Evolutionary conservation across 2,888 invertebrate species (phyloP), one percentile per base, ranked within the genome.

Genomic region (Capitulum mitella): DNA sequence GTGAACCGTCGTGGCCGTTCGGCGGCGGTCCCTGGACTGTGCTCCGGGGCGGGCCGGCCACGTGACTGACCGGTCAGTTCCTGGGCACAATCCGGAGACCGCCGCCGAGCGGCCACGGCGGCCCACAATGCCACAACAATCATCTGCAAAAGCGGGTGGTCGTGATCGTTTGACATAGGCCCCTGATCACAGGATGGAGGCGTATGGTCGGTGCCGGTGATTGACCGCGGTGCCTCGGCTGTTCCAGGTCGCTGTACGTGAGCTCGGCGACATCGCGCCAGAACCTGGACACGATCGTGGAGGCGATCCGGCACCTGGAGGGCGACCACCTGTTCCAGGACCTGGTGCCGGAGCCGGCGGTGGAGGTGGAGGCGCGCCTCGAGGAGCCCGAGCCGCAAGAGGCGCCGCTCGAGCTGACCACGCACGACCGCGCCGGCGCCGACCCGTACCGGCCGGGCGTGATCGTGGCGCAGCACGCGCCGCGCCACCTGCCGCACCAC

Each of bases 401-500:
- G 77, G 82, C 81, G 12, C 82, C 82, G 6, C 79, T 82, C 29
- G 82, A 81, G 74, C 78, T 82, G 12, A 82, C 81, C 78, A 81
- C 81, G 84, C 92, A 98, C 84, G 98, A 89, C 82, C 98, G 90
- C 93, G 99, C 98, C 98, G 82, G 92, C 92, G 82, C 92, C 90
- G 46, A 99, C 99, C 84, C 96, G 93, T 87, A 98, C 97, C 82
- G 99, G 87, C 85, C 91, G 92, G 99, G 85, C 92, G 91, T 3
- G 99, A 99, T 79, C 97, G 98, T 10, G 98, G 93, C 82, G 98
- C 86, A 99, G 98, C 14, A 99, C 94, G 40, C 97, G 95, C 84
- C 99, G 90, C 86, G 99, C 98, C 87, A 99, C 99, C 84, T 95
- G 95, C 83, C 98, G 97, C 81, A 98, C 89, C 34, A 98, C 98